Conservation (phyloP, 1,140 invertebrate genomes). For the Campodea augens region DNA sequence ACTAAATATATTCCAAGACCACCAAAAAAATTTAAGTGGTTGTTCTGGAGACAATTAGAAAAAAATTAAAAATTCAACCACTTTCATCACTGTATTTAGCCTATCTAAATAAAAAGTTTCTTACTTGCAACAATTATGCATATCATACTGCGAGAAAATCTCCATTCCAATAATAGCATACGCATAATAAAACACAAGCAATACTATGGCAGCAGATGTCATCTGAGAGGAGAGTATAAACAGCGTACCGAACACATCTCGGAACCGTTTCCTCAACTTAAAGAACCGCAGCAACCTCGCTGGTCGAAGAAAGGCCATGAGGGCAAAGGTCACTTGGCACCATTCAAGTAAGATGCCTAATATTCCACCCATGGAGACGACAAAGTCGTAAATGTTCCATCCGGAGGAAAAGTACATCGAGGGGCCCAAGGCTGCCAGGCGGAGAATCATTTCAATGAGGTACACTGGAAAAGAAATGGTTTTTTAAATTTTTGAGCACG, state of each 20-base stretch:
- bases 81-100: no score
- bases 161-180: constrained; percentile 86
- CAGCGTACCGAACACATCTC: constrained; percentile 73
- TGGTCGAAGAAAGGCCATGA: constrained; percentile 52
- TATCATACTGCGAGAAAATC: constrained; percentile 51
- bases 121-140: constrained; percentile 71
- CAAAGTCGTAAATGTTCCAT: constrained; percentile 73
- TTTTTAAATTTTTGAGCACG: no score
- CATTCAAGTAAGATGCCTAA: constrained; percentile 43
- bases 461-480: constrained; percentile 40
- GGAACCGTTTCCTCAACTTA: constrained; percentile 66
- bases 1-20: no score
- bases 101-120: constrained; percentile 16
- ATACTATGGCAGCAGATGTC: constrained; percentile 57
- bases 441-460: constrained; percentile 46
- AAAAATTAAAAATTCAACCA: no score
- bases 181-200: constrained; percentile 75
- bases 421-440: constrained; percentile 52
- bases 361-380: constrained; percentile 45
- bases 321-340: constrained; percentile 43
- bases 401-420: constrained; percentile 52
- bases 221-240: constrained; percentile 58
- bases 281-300: constrained; percentile 45
- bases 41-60: no score
- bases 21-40: no score